These are phyloP conservation scores for Drosophila watanabei DNA, from an alignment of 1,140 invertebrate species.

Conservation along the genomic window DNA sequence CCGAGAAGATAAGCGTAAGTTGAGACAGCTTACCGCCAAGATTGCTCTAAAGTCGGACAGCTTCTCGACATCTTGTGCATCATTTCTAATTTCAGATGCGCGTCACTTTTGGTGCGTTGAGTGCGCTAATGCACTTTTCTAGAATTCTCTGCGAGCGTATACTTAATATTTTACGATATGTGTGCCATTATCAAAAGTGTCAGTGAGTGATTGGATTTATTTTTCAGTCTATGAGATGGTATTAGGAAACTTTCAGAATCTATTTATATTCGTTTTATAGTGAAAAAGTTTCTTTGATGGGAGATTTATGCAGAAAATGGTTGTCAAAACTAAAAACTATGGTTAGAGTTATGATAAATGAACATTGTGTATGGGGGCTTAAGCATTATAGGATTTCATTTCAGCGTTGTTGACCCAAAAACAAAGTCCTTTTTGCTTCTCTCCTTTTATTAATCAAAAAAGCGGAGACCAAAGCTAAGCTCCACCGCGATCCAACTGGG, in stretches of 20 bases:
- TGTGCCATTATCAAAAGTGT: conserved; percentile 1
- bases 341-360: background rate
- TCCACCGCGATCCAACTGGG: conserved; percentile 20
- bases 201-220: conserved; percentile 19
- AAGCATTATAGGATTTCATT: background rate
- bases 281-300: background rate
- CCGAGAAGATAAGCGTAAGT: conserved; percentile 77
- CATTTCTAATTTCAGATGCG: conserved; percentile 19
- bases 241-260: background rate
- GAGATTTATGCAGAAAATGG: background rate
- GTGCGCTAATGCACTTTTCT: conserved; percentile 36
- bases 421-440: background rate
- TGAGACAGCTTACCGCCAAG: conserved; percentile 27
- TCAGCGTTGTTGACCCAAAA: background rate
- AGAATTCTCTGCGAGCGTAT: conserved; percentile 44
- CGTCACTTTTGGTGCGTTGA: conserved; percentile 17
- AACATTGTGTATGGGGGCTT: no score
- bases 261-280: background rate
- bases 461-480: conserved; percentile 25
- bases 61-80: conserved; percentile 8
- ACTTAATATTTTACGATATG: conserved; percentile 26
- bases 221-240: background rate
- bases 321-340: background rate
- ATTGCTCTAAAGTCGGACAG: conserved; percentile 16
- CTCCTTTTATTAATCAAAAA: conserved; percentile 19